Evolutionary conservation across 2,797 vertebrate species (phyloP).

Genomic region (Ptychadena robeensis): DNA sequence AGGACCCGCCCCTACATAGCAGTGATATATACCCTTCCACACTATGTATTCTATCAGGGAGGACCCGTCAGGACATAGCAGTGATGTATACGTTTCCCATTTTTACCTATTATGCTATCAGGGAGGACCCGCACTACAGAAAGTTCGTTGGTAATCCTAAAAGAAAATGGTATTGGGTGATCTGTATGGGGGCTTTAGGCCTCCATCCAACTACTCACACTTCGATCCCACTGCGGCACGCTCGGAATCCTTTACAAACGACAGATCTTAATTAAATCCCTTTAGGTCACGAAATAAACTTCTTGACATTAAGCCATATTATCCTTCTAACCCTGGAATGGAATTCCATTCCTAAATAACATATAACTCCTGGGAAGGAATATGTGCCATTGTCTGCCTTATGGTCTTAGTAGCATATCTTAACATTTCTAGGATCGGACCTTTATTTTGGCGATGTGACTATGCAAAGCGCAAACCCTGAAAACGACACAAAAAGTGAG

Average conservation of each 20-base stretch:
- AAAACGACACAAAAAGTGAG: not conserved
- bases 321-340: not conserved
- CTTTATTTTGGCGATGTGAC: not conserved
- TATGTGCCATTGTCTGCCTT: not conserved
- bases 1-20: no score
- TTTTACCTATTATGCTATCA: no score
- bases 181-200: no score
- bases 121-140: no score
- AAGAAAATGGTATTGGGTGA: no score
- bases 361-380: not conserved
- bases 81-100: no score
- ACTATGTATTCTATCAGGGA: no score
- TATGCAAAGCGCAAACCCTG: not conserved
- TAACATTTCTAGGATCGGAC: slow-evolving; percentile 12
- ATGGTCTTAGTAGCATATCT: slow-evolving; percentile 11
- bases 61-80: no score
- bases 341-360: not conserved
- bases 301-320: slow-evolving; percentile 5
- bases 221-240: not conserved
- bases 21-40: no score
- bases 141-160: no score
- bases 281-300: not conserved
- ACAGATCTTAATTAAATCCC: not conserved
- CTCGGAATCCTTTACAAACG: not conserved
- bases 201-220: not conserved